Percentiles rank a stretch among this genome's conserved stretches.
These are phyloP conservation scores for Epiblema foenella DNA, from an alignment of 2,888 invertebrate genomes.

Conservation along the genomic window DNA sequence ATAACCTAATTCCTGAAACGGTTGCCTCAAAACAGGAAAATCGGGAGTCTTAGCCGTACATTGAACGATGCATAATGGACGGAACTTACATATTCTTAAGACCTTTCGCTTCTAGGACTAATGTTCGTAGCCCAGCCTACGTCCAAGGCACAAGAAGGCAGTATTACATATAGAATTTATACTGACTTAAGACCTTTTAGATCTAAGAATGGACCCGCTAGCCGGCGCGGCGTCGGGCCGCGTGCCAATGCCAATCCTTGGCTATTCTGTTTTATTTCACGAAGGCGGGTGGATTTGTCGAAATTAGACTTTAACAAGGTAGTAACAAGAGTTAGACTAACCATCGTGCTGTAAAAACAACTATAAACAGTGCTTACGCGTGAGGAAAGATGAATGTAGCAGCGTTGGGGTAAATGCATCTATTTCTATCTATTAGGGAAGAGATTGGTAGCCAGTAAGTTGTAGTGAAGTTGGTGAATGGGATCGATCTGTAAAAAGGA, in stretches of 20 bases:
- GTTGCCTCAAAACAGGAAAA: slow-evolving; percentile 44
- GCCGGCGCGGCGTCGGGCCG: slow-evolving; percentile 19
- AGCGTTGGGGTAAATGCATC: slow-evolving; percentile 15
- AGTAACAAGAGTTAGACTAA: background rate
- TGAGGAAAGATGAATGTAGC: slow-evolving; percentile 19
- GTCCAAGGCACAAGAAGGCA: background rate
- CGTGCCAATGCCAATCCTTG: slow-evolving; percentile 45
- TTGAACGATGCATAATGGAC: background rate
- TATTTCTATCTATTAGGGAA: slow-evolving; percentile 7
- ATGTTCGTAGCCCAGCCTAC: background rate
- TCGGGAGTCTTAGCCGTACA: slow-evolving; percentile 1
- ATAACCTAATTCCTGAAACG: slow-evolving; percentile 37
- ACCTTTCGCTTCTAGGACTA: background rate
- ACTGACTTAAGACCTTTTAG: background rate
- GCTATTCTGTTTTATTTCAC: slow-evolving; percentile 13
- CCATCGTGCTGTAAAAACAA: background rate
- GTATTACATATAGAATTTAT: background rate
- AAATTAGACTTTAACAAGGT: background rate
- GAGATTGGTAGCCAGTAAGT: background rate
- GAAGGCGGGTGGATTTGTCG: background rate
- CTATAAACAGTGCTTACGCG: slow-evolving; percentile 45
- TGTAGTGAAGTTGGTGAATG: background rate
- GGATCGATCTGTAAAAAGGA: background rate
- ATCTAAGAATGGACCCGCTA: background rate
- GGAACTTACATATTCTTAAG: background rate